These are phyloP conservation scores for Hozukius guyotensis DNA, from an alignment of 2,797 vertebrate species.

Conservation along the genomic window DNA sequence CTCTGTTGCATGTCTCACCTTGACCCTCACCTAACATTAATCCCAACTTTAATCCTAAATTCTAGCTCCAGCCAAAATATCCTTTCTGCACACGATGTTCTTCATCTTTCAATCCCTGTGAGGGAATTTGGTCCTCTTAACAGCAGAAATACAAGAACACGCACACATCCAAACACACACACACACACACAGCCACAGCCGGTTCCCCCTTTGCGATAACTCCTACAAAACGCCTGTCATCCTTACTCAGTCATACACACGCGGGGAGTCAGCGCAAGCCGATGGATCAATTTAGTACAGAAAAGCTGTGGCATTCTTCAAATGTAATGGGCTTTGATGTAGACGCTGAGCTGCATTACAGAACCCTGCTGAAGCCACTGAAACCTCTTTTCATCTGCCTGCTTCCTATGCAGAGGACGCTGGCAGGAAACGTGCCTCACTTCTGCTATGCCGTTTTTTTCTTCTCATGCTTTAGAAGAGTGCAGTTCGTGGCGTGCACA, in stretches of 20 bases:
- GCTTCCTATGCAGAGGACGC: conserved; percentile 67
- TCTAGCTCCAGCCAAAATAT: conserved; percentile 9
- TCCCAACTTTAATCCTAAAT: conserved; percentile 15
- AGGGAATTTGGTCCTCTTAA: conserved; percentile 39
- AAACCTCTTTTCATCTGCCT: conserved; percentile 75
- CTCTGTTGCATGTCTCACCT: background rate
- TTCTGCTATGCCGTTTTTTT: conserved; percentile 13
- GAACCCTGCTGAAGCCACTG: conserved; percentile 59
- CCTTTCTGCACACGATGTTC: background rate
- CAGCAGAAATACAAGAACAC: conserved; percentile 23
- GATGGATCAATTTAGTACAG: conserved; percentile 78
- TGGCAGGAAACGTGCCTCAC: conserved; percentile 56
- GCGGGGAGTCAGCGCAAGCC: conserved; percentile 66
- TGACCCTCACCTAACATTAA: conserved; percentile 20
- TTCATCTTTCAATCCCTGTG: conserved; percentile 15
- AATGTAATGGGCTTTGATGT: conserved; percentile 83
- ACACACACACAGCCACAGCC: conserved; percentile 38
- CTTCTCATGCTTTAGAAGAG: conserved; percentile 17
- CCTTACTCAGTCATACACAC: conserved; percentile 69
- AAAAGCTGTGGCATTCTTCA: conserved; percentile 76
- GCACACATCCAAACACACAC: conserved; percentile 19
- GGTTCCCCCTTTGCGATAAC: conserved; percentile 65
- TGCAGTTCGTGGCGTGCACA: background rate
- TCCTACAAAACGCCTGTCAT: conserved; percentile 83
- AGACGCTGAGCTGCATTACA: conserved; percentile 76